Percentiles rank a stretch among this genome's conserved stretches.
phyloP scores from a whole-genome alignment of 2,797 vertebrate genomes.

The Gadopsis bispinosus region DNA sequence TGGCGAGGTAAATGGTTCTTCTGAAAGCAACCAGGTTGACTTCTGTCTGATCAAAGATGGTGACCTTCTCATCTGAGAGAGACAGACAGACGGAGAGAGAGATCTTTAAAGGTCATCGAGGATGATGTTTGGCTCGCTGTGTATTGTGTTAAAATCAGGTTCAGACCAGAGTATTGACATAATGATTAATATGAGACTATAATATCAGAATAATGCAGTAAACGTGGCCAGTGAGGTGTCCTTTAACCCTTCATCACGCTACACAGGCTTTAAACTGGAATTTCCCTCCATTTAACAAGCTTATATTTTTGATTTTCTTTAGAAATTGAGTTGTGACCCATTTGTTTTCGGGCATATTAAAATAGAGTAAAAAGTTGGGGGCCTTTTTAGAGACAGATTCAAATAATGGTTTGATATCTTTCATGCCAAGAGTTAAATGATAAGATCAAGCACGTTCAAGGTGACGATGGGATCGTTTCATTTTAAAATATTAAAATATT shows the following conservation, averaged over 20 bases:
- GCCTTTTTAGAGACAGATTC: too few species aligned
- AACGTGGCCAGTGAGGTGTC: neutral
- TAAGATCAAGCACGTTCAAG: too few species aligned
- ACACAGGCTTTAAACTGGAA: neutral
- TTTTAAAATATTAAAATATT: too few species aligned
- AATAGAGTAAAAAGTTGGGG: too few species aligned
- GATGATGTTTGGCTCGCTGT: neutral
- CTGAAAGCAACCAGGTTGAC: slow-evolving; percentile 97
- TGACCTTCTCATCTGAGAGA: slow-evolving; percentile 88
- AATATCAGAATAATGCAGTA: neutral
- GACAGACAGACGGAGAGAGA: neutral
- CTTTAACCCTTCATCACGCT: neutral
- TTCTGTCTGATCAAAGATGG: slow-evolving; percentile 97
- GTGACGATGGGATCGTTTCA: too few species aligned
- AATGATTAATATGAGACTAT: neutral
- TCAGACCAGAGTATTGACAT: neutral
- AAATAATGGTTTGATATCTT: too few species aligned
- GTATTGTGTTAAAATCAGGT: neutral
- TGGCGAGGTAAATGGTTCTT: slow-evolving; percentile 97
- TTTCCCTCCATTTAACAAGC: neutral
- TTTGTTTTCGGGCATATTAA: too few species aligned
- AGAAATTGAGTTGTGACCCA: too few species aligned
- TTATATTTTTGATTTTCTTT: too few species aligned
- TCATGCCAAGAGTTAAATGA: too few species aligned
- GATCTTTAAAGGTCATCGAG: neutral